phyloP scores from a whole-genome alignment of 2,888 invertebrate genomes.

The Bombylius major region DNA sequence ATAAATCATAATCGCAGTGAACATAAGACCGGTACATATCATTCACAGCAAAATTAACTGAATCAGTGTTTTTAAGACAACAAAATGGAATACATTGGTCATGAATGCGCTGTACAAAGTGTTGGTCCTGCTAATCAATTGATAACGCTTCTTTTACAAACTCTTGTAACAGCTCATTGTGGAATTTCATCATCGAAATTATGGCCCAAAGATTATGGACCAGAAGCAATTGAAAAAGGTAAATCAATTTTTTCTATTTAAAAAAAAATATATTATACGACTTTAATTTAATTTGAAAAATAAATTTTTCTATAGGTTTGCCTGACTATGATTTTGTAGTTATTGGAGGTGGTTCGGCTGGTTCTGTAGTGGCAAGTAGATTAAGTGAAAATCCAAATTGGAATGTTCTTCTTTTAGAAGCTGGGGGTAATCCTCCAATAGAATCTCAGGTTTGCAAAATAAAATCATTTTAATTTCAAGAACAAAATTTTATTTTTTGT shows the following conservation, averaged over 20 bases:
- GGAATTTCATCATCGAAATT: slow-evolving; percentile 37
- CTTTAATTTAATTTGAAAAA: neutral
- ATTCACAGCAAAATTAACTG: no score
- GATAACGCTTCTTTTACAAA: neutral
- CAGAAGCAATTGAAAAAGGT: slow-evolving; percentile 6
- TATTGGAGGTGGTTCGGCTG: slow-evolving; percentile 14
- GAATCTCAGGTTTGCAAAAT: slow-evolving; percentile 17
- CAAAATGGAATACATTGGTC: neutral
- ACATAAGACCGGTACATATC: no score
- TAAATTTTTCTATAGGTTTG: slow-evolving; percentile 1
- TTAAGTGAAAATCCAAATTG: slow-evolving; percentile 22
- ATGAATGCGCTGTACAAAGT: neutral
- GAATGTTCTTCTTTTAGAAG: slow-evolving; percentile 21
- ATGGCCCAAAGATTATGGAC: slow-evolving; percentile 41
- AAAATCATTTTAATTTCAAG: no score
- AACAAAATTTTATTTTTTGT: no score
- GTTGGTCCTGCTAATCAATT: neutral
- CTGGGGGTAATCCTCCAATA: slow-evolving; percentile 20
- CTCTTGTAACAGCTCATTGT: slow-evolving; percentile 23
- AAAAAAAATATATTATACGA: neutral
- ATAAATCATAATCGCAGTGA: no score
- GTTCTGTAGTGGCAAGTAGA: slow-evolving; percentile 19
- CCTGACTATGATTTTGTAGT: slow-evolving; percentile 11
- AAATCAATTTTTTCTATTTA: neutral
- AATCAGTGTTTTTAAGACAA: no score